phyloP scores from a whole-genome alignment of 2,797 vertebrate species.

The Pampus argenteus region DNA sequence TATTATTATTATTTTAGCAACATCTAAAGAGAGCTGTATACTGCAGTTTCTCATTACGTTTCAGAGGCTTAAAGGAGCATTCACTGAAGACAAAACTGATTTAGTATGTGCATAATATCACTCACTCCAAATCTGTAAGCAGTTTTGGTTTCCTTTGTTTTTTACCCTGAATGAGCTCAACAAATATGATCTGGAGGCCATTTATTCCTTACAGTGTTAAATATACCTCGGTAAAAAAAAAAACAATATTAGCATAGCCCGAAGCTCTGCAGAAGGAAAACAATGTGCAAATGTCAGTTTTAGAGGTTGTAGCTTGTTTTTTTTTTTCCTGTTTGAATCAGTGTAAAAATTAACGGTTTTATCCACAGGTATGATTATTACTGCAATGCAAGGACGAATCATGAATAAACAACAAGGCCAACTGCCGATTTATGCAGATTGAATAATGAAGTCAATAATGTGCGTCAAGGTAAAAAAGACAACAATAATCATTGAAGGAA shows the following conservation, averaged over 20 bases:
- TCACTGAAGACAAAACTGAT: constrained; percentile 45
- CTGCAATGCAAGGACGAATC: background rate
- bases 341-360: background rate
- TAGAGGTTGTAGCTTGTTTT: background rate
- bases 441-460: constrained; percentile 18
- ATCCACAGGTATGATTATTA: background rate
- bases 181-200: constrained; percentile 48
- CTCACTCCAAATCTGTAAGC: constrained; percentile 33
- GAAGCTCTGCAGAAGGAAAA: constrained; percentile 2
- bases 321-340: background rate
- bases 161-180: constrained; percentile 49
- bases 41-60: constrained; percentile 19
- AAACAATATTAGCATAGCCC: constrained; percentile 31
- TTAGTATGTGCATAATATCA: constrained; percentile 59
- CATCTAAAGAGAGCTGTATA: constrained; percentile 2
- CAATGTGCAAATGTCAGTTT: background rate
- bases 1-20: too few species aligned
- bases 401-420: constrained; percentile 31
- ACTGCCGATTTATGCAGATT: constrained; percentile 27
- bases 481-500: constrained; percentile 29
- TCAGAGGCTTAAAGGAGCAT: constrained; percentile 31
- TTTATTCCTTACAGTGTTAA: constrained; percentile 44
- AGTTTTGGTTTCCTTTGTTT: constrained; percentile 45
- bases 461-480: constrained; percentile 24
- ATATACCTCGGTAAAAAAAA: constrained; percentile 40